Evolutionary conservation across 1,140 invertebrate species (phyloP).

Genomic region (Paraescarpia echinospica): DNA sequence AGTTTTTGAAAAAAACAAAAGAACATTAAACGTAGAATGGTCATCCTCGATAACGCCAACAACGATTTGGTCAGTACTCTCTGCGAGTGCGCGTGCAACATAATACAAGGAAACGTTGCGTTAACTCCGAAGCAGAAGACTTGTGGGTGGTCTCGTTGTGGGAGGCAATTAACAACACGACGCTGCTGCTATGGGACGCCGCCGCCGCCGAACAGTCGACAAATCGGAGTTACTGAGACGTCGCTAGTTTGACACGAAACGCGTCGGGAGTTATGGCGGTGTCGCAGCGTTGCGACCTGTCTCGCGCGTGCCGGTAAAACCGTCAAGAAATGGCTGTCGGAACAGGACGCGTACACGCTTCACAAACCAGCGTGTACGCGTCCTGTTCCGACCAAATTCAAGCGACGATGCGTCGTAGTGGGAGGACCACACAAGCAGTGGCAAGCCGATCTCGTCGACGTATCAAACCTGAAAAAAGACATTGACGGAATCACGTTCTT

Average conservation of each 20-base stretch:
- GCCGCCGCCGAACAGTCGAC: constrained; percentile 4
- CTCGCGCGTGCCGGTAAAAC: not conserved
- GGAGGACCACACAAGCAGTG: constrained; percentile 49
- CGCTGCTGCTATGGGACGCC: not conserved
- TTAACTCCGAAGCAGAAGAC: not conserved
- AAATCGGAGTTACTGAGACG: not conserved
- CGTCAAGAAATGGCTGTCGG: constrained; percentile 25
- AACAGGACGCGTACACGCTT: constrained; percentile 30
- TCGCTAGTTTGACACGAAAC: not conserved
- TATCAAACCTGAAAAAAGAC: constrained; percentile 41
- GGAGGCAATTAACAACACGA: not conserved
- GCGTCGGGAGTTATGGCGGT: not conserved
- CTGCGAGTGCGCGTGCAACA: not conserved
- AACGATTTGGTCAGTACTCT: not conserved
- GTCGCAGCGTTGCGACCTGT: not conserved
- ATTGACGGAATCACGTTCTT: constrained; percentile 59
- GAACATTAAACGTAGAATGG: not conserved
- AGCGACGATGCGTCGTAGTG: constrained; percentile 23
- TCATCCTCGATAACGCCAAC: not conserved
- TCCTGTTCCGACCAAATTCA: constrained; percentile 24
- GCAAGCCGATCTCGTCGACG: constrained; percentile 53
- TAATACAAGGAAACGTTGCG: not conserved
- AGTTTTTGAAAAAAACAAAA: not conserved
- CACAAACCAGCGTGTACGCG: constrained; percentile 33
- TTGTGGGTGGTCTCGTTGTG: not conserved